Conservation (phyloP, 2,888 invertebrate genomes). For the Cataglyphis altisquamis region DNA sequence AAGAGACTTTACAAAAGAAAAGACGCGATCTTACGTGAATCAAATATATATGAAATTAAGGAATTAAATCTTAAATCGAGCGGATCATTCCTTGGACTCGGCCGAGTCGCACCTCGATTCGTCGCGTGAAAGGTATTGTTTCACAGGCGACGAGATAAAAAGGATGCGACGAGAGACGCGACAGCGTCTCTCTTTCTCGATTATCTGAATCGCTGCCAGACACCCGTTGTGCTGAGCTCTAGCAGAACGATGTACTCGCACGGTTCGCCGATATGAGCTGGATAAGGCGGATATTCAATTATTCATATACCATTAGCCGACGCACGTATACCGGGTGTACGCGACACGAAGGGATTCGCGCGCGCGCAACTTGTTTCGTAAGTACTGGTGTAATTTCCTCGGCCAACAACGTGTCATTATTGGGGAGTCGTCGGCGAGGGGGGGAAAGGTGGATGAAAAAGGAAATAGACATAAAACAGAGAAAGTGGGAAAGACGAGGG, state of each 20-base stretch:
- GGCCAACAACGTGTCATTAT: slow-evolving; percentile 66
- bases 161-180: slow-evolving; percentile 17
- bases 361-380: slow-evolving; percentile 54
- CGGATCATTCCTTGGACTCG: background rate
- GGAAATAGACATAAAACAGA: slow-evolving; percentile 45
- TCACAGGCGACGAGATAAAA: background rate
- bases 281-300: slow-evolving; percentile 78
- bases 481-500: background rate
- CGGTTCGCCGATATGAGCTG: slow-evolving; percentile 70
- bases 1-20: background rate
- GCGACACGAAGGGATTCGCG: slow-evolving; percentile 57
- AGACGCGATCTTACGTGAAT: background rate
- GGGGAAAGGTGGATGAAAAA: slow-evolving; percentile 16
- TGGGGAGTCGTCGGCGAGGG: slow-evolving; percentile 9
- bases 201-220: slow-evolving; percentile 49
- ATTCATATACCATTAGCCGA: slow-evolving; percentile 77
- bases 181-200: slow-evolving; percentile 3
- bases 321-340: slow-evolving; percentile 72
- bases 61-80: background rate
- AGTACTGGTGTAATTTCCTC: slow-evolving; percentile 67
- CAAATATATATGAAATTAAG: background rate
- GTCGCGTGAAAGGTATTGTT: slow-evolving; percentile 19
- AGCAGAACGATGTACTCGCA: slow-evolving; percentile 66
- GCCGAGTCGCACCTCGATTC: background rate
- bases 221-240: slow-evolving; percentile 68